Evolutionary conservation across 2,888 invertebrate species (phyloP), one percentile per base, ranked within the genome.

Genomic region (Nemoura dubitans): DNA sequence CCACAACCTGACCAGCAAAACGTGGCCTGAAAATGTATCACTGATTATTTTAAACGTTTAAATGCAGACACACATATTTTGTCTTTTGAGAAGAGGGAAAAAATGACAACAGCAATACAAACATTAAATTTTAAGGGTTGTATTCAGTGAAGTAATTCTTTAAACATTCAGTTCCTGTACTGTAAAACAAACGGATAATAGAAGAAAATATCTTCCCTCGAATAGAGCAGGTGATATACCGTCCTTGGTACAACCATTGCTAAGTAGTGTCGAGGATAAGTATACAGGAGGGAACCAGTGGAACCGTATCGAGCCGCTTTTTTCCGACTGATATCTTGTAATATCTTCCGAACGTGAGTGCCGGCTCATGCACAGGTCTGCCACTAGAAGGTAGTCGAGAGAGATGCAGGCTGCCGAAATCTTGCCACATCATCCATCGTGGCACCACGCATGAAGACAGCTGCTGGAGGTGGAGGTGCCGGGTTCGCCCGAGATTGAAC

Each of bases 171-270:
- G 36, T 10, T 36, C 36, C 10, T 36, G 10, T 36, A 10, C 5
- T 36, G 36, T 59, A 1, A 3, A 59, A 7, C 59, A 21, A 36
- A 16, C 59, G 59, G 16, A 14, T 59, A 21, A 59, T 3, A 59
- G 59, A 14, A 59, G 59, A 59, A 36, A 21, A 14, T 36, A 59
- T 7, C 21, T 59, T 59, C 59, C 59, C 59, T 59, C 14, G 59
- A 59, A 59, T 1, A 59, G 29, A 81, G 81, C 78, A 81, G 81
- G 81, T 81, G 81, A 81, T 81, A 30, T 81, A 81, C 81, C 81
- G 81, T 81, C 81, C 81, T 81, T 81, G 81, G 81, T 28, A n/a
- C n/a, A 21, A 21, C 27, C 29, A 81, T 81, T 81, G 10, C 78
- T 59, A 78, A 78, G 78, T 78, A 78, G 78, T 78, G 78, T 28